Conservation (phyloP, 2,113 vertebrate species). For the Aramus guarauna region DNA sequence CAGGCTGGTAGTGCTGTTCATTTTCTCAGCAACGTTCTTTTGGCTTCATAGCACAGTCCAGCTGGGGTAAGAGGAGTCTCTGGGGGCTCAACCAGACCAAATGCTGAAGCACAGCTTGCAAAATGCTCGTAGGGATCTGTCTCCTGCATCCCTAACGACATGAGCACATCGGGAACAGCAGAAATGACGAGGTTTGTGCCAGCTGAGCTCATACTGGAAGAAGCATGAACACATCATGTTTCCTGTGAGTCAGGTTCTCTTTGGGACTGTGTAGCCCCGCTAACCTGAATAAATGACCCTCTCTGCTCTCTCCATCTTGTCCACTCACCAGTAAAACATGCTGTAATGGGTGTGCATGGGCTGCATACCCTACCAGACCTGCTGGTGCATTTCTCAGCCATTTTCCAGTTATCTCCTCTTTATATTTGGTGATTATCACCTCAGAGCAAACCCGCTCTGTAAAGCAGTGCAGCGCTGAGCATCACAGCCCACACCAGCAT, state of each 20-base stretch:
- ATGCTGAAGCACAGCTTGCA: neutral
- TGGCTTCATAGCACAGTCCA: neutral
- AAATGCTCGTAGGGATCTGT: neutral
- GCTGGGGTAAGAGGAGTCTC: neutral
- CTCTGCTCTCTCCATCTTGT: neutral
- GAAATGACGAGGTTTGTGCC: neutral
- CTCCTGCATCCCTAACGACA: neutral
- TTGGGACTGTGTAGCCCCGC: neutral
- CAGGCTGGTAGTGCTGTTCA: neutral
- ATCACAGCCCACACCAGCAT: accelerated
- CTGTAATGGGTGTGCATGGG: accelerated
- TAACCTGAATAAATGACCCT: neutral
- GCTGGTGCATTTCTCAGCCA: neutral
- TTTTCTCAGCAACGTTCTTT: neutral
- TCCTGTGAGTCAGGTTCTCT: accelerated
- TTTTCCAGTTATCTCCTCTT: neutral
- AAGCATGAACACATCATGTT: neutral
- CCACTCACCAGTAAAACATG: neutral
- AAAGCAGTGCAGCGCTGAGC: neutral
- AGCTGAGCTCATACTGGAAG: neutral
- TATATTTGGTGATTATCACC: neutral
- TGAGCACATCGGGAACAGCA: neutral
- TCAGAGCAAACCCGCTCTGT: neutral
- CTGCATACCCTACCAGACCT: neutral
- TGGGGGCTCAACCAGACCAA: neutral